A percentile compares a stretch with the other conserved stretches of the same genome.
Evolutionary conservation across 1,140 invertebrate species (phyloP).

Genomic region (Bombus soroeensis): DNA sequence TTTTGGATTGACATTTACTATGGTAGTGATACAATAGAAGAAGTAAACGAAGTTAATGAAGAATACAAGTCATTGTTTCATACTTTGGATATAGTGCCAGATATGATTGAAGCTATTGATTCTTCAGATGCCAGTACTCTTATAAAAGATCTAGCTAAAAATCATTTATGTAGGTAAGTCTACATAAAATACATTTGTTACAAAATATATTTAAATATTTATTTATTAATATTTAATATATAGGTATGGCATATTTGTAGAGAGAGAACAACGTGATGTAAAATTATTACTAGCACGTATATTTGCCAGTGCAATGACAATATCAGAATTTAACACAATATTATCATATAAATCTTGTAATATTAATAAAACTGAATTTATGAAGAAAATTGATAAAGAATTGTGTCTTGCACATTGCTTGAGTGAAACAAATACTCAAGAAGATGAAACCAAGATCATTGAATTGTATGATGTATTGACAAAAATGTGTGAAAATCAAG

Average conservation of each 20-base stretch:
- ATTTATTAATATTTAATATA: conserved; percentile 33
- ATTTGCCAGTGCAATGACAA: conserved; percentile 65
- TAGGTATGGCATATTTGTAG: conserved; percentile 74
- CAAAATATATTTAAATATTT: neutral
- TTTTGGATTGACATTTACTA: conserved; percentile 74
- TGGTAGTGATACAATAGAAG: conserved; percentile 24
- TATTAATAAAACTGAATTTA: conserved; percentile 83
- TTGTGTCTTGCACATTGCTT: conserved; percentile 74
- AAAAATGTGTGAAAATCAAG: conserved; percentile 66
- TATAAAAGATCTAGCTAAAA: conserved; percentile 83
- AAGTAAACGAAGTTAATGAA: conserved; percentile 72
- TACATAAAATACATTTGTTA: neutral
- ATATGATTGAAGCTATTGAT: conserved; percentile 84
- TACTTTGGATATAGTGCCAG: conserved; percentile 83
- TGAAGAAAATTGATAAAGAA: conserved; percentile 83
- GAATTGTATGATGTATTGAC: conserved; percentile 74
- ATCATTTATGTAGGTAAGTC: conserved; percentile 72
- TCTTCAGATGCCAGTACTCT: conserved; percentile 81
- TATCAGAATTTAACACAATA: conserved; percentile 83
- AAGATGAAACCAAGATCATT: conserved; percentile 65
- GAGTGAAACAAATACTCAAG: conserved; percentile 50
- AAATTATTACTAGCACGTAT: conserved; percentile 83
- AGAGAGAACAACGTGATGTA: conserved; percentile 81
- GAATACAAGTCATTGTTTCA: conserved; percentile 81
- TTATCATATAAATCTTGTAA: conserved; percentile 83